Evolutionary conservation across 2,797 vertebrate species (phyloP), one percentile per base, ranked within the genome.

Genomic region (Chiloscyllium punctatum): DNA sequence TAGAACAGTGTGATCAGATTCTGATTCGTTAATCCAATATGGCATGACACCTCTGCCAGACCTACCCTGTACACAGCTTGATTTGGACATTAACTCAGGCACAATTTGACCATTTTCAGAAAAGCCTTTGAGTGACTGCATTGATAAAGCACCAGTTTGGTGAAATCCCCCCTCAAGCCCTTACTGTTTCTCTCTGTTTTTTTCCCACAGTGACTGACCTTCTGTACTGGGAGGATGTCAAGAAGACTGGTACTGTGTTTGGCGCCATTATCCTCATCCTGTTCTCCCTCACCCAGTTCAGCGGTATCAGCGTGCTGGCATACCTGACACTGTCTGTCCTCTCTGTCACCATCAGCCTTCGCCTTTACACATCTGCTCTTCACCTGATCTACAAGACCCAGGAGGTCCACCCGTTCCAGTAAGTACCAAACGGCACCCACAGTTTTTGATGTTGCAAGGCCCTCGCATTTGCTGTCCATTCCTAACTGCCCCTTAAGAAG

Each of bases 221-320:
- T 97, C 98, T 99, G 96, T 98, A 98, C 96, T 99, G 99, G 99
- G 98, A 98, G 97, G 98, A 99, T 91, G 97, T 97, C 0, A 97
- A 98, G 97, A 97, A 97, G 1, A 98, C 98, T 0, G 98, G 98
- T 25, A 97, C 98, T 96, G 97, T 98, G 96, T 98, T 99, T 96
- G 98, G 98, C 0, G 98, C 98, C 68, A 95, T 98, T 87, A 98
- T 99, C 97, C 98, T 98, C 96, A 97, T 98, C 23, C 97, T 99
- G 96, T 97, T 99, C 94, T 98, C 98, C 96, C 97, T 99, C 96
- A 98, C 98, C 87, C 98, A 99, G 97, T 98, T 99, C 97, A 99
- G 98, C 97, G 98, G 98, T 96, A 97, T 99, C 97, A 98, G 98
- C 0, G 98, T 99, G 97, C 94, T 98, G 8, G 98, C 98, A 95